Evolutionary conservation across 2,797 vertebrate species (phyloP).

Genomic region (Adrianichthys oophorus): DNA sequence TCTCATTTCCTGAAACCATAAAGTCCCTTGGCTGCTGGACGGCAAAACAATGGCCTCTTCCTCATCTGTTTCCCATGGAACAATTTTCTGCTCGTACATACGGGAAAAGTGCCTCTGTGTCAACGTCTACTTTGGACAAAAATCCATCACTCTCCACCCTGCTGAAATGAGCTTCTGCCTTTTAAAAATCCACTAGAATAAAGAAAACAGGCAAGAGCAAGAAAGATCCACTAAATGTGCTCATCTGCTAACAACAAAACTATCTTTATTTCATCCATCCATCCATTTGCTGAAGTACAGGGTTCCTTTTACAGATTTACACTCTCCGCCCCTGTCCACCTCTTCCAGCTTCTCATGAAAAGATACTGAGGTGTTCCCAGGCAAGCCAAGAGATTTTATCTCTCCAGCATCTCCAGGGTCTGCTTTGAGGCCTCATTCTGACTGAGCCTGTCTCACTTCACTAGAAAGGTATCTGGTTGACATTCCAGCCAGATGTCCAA

Average conservation of each 20-base stretch:
- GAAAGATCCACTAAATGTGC: slow-evolving; percentile 30
- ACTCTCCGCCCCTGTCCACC: no score
- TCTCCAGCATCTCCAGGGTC: no score
- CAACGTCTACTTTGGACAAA: slow-evolving; percentile 39
- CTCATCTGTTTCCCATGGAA: slow-evolving; percentile 69
- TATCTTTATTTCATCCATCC: not conserved
- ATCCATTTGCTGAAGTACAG: no score
- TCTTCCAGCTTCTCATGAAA: no score
- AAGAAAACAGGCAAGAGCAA: slow-evolving; percentile 8
- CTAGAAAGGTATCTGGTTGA: no score
- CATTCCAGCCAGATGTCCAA: no score
- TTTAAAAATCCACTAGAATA: not conserved
- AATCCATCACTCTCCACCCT: slow-evolving; percentile 45
- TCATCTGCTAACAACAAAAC: slow-evolving; percentile 15
- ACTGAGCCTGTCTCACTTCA: no score
- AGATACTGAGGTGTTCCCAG: no score
- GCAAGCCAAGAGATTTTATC: no score
- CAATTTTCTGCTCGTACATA: slow-evolving; percentile 37
- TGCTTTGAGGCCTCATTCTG: no score
- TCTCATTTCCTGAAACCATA: slow-evolving; percentile 71
- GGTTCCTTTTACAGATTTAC: no score
- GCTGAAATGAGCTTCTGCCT: slow-evolving; percentile 24
- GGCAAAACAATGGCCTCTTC: slow-evolving; percentile 77
- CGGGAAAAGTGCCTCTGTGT: slow-evolving; percentile 27
- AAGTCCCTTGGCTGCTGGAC: slow-evolving; percentile 58